phyloP scores from a whole-genome alignment of 2,113 vertebrate genomes.

The Platysteira castanea region DNA sequence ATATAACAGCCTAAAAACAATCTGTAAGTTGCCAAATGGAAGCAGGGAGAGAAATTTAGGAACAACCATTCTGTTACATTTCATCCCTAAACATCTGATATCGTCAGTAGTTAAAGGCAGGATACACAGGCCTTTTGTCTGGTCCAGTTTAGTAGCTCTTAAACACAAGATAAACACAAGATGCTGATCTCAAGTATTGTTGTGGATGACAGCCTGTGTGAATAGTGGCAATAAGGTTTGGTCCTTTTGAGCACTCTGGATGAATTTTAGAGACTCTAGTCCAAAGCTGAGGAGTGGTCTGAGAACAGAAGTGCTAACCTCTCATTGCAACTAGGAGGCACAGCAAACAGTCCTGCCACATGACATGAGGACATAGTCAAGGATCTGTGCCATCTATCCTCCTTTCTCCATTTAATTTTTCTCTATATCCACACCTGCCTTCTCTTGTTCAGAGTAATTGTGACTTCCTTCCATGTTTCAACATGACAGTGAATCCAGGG shows the following conservation, averaged over 20 bases:
- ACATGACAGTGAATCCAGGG: neutral
- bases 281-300: neutral
- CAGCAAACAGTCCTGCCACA: neutral
- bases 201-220: neutral
- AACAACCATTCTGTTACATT: neutral
- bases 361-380: neutral
- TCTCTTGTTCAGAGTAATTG: neutral
- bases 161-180: neutral
- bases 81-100: neutral
- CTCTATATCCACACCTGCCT: neutral
- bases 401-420: neutral
- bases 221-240: neutral
- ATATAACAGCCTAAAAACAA: neutral
- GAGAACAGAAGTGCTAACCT: rapidly evolving
- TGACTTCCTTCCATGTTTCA: neutral
- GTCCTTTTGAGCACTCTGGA: neutral
- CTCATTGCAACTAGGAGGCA: neutral
- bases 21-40: neutral
- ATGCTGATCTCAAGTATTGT: neutral
- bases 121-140: neutral
- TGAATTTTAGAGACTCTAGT: neutral
- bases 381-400: neutral
- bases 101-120: neutral
- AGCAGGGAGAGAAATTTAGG: neutral
- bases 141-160: neutral